These are phyloP conservation scores for Oryzias curvinotus DNA, from an alignment of 2,113 vertebrate species.

Conservation along the genomic window DNA sequence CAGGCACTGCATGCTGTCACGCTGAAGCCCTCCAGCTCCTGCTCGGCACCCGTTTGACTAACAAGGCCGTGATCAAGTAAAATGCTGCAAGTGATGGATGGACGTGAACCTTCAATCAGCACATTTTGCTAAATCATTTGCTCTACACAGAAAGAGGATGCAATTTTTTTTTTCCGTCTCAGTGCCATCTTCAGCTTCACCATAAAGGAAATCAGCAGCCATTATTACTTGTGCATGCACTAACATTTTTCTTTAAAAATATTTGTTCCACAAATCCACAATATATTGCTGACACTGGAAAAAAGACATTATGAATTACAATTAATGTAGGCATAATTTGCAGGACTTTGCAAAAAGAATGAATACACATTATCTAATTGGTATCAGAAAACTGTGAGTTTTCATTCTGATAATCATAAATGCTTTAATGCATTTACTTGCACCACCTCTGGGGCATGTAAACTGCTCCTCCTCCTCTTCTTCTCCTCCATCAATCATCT, in stretches of 20 bases:
- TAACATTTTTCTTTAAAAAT: background rate
- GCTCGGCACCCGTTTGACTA: conserved; percentile 18
- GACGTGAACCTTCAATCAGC: conserved; percentile 35
- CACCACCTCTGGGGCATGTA: conserved; percentile 26
- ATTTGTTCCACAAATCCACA: background rate
- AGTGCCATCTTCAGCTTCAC: conserved; percentile 1
- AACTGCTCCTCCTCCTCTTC: conserved; percentile 75
- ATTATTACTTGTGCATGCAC: background rate
- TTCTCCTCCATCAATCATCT: conserved; percentile 86
- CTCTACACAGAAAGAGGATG: conserved; percentile 6
- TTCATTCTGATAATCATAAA: too few species aligned
- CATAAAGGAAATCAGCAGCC: conserved; percentile 18
- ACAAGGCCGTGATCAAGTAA: conserved; percentile 39
- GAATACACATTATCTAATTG: too few species aligned
- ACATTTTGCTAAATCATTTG: conserved; percentile 14
- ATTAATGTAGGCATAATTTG: background rate
- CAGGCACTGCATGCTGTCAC: conserved; percentile 20
- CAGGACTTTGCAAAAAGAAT: too few species aligned
- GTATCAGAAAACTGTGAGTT: too few species aligned
- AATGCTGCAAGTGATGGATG: conserved; percentile 15
- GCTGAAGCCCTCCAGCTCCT: conserved; percentile 22
- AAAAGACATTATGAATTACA: background rate
- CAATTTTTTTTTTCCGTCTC: background rate
- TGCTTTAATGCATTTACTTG: conserved; percentile 37
- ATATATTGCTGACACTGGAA: too few species aligned